A percentile compares a stretch with the other conserved stretches of the same genome.
Conservation (phyloP, 2,113 vertebrate species). For the Orthonyx spaldingii region DNA sequence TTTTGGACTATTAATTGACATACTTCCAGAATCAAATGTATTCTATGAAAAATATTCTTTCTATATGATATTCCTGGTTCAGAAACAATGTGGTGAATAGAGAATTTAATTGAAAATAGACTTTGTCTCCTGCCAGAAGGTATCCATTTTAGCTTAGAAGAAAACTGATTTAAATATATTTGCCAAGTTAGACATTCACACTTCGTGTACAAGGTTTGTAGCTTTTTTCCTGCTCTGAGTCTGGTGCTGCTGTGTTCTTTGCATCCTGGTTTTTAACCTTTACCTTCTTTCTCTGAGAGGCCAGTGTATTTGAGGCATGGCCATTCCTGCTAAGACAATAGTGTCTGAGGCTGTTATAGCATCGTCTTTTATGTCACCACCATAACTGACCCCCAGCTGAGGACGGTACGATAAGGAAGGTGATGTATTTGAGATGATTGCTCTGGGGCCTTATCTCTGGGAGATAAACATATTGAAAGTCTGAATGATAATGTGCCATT, state of each 20-base stretch:
- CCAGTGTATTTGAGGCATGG: background rate
- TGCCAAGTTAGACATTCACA: background rate
- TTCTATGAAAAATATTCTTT: background rate
- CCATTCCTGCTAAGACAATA: background rate
- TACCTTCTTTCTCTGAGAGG: background rate
- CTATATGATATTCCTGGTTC: background rate
- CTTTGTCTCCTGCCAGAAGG: background rate
- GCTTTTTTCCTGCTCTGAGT: background rate
- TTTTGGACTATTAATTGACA: background rate
- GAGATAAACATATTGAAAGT: conserved; percentile 1
- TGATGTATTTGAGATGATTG: background rate
- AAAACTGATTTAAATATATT: background rate
- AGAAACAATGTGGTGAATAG: background rate
- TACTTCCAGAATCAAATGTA: background rate
- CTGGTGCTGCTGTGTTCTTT: background rate
- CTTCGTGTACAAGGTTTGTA: background rate
- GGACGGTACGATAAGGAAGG: background rate
- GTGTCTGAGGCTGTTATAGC: background rate
- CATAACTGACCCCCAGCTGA: background rate
- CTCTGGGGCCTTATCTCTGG: background rate
- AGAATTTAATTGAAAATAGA: background rate
- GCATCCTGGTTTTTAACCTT: background rate
- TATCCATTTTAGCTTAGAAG: background rate
- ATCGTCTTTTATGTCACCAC: background rate
- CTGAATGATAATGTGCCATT: background rate